phyloP scores from a whole-genome alignment of 2,797 vertebrate genomes.

The Hoplostethus mediterraneus region DNA sequence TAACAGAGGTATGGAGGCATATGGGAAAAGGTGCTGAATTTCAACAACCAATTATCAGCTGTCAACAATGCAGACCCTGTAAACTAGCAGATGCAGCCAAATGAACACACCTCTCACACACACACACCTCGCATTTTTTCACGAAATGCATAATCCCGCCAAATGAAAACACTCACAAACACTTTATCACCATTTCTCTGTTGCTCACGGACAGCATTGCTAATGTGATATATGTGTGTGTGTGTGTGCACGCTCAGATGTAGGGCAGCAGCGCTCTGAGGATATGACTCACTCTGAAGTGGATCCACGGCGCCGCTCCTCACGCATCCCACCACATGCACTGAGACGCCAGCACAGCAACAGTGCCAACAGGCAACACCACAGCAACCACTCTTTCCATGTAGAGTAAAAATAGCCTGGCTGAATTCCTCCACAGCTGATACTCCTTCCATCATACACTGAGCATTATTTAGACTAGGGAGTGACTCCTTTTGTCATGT shows the following conservation, averaged over 20 bases:
- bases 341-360: constrained; percentile 71
- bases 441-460: constrained; percentile 50
- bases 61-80: not conserved
- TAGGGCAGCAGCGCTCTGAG: constrained; percentile 83
- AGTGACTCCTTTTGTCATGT: constrained; percentile 17
- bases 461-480: constrained; percentile 23
- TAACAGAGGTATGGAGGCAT: not conserved
- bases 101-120: constrained; percentile 14
- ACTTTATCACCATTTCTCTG: constrained; percentile 31
- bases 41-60: constrained; percentile 2
- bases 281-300: constrained; percentile 83
- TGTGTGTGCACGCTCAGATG: constrained; percentile 67
- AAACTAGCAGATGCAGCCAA: not conserved
- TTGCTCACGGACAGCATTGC: constrained; percentile 48
- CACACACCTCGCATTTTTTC: not conserved
- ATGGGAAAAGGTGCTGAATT: constrained; percentile 7
- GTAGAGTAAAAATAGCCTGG: constrained; percentile 75
- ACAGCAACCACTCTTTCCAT: constrained; percentile 77
- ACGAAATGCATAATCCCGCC: constrained; percentile 6
- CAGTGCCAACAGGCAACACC: constrained; percentile 75
- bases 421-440: constrained; percentile 75
- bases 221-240: constrained; percentile 36
- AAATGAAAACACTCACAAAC: constrained; percentile 4
- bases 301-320: constrained; percentile 69
- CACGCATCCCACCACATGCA: constrained; percentile 63